Evolutionary conservation across 2,888 invertebrate genomes (phyloP).

Genomic region (Philopedon plagiatum): DNA sequence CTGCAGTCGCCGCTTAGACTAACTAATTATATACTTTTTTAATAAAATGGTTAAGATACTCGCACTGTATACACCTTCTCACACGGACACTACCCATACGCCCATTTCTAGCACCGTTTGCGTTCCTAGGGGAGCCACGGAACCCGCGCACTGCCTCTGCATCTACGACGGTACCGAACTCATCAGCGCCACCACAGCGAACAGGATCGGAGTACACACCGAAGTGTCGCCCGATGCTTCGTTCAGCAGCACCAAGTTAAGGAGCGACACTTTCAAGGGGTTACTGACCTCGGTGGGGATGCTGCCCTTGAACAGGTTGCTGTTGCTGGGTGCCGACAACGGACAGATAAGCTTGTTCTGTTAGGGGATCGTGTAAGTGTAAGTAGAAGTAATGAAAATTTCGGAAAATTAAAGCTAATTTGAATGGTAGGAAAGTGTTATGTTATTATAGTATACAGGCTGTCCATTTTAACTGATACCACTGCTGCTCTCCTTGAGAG

Average conservation of each 20-base stretch:
- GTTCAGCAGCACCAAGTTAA: conserved; percentile 87
- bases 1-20: no score
- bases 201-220: conserved; percentile 90
- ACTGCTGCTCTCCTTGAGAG: no score
- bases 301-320: conserved; percentile 89
- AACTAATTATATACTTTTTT: no score
- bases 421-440: no score
- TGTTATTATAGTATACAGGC: no score
- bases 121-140: conserved; percentile 84
- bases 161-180: conserved; percentile 82
- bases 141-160: conserved; percentile 92
- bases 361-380: no score
- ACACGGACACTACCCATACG: conserved; percentile 7
- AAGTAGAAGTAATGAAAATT: no score
- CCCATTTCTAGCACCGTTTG: conserved; percentile 49
- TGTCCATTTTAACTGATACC: no score
- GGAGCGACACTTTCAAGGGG: conserved; percentile 92
- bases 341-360: conserved; percentile 88
- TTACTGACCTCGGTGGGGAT: conserved; percentile 92
- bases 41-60: background rate
- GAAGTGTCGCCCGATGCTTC: conserved; percentile 79
- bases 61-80: background rate
- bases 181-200: conserved; percentile 93
- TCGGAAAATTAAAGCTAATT: no score
- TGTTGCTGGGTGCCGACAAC: conserved; percentile 93